Percentiles rank a stretch among this genome's conserved stretches.
These are phyloP conservation scores for Hydrozoanthus tunicans DNA, from an alignment of 64 coral and sea anemone species.

Conservation along the genomic window DNA sequence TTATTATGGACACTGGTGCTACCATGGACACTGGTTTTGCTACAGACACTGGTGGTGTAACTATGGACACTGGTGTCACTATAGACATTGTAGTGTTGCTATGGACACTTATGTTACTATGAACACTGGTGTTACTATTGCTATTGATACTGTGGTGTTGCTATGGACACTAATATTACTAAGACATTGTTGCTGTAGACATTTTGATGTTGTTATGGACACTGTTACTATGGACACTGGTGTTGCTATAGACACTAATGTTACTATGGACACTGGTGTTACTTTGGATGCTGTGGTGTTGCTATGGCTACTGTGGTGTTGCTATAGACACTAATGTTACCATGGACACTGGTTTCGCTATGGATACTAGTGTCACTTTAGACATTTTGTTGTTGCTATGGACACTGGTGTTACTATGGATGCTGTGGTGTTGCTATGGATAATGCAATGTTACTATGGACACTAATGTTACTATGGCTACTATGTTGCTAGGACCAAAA, in stretches of 20 bases:
- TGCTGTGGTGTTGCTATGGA: background rate
- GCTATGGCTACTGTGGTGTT: background rate
- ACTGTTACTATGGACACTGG: background rate
- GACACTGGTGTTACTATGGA: slow-evolving; percentile 24
- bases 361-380: slow-evolving; percentile 16
- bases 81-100: background rate
- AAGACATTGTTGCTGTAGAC: background rate
- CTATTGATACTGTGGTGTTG: too few species aligned
- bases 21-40: background rate
- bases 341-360: too few species aligned
- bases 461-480: background rate
- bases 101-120: too few species aligned
- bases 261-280: background rate
- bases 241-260: background rate
- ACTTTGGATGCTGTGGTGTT: background rate
- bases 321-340: background rate
- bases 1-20: background rate
- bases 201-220: background rate
- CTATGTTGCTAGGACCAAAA: background rate
- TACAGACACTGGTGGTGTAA: too few species aligned
- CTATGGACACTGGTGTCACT: slow-evolving; percentile 17
- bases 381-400: background rate
- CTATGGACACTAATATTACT: background rate
- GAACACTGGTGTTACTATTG: too few species aligned
- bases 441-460: background rate